Evolutionary conservation across 2,113 vertebrate species (phyloP), one percentile per base, ranked within the genome.

Genomic region (Muntiacus reevesi): DNA sequence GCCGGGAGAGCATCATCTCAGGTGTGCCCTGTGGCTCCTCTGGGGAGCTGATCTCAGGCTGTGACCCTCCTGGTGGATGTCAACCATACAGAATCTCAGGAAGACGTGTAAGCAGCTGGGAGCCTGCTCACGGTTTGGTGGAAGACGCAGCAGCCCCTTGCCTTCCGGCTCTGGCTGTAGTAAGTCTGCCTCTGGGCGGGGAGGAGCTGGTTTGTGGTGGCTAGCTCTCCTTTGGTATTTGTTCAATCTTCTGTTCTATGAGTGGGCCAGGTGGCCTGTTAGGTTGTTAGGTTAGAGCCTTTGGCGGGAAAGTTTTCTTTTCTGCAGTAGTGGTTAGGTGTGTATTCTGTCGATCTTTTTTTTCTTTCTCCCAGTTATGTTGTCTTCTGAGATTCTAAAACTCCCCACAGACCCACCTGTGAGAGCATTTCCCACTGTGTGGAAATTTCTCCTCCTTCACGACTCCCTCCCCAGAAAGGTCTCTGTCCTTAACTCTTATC

Each of bases 261-360:
- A 36, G 64, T 0, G 0, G n/a, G 19, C 64, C n/a, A 12, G 64
- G n/a, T 9, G 36, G 17, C n/a, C 9, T 3, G 19, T 71, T 36
- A 71, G n/a, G n/a, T 23, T 21, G 64, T 71, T 21, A 71, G n/a
- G 17, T 36, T 71, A 71, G 64, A 71, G 64, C 19, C n/a, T 36
- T 71, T 36, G 3, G 64, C 21, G 19, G 33, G 64, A 71, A 71
- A 36, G 17, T 71, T 71, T 19, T 71, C 64, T 71, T 36, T 23
- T 21, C 64, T 2, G 36, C 17, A 21, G n/a, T 6, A 36, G 64
- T n/a, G 17, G n/a, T 71, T 71, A 36, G 19, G 64, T n/a, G n/a
- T 71, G 19, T 71, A 36, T 71, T 71, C 9, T 71, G 64, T 36
- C 0, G 17, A 71, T 36, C n/a, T 71, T 36, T 11, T 67, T 62